Conservation (phyloP, 2,888 invertebrate genomes). For the Meteorus cinctellus region DNA sequence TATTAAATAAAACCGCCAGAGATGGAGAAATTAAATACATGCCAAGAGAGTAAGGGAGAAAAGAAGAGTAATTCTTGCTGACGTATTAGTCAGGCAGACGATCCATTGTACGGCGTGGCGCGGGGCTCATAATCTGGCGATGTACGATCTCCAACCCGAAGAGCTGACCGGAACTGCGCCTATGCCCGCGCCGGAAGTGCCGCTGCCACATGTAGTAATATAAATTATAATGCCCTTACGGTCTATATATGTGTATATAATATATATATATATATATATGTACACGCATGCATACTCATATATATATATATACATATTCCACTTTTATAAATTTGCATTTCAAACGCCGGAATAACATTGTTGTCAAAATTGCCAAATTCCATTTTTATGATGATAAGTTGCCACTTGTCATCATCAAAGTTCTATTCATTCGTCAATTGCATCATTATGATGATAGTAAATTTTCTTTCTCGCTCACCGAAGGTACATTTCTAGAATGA, state of each 20-base stretch:
- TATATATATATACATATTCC: constrained; percentile 45
- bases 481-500: too few relatives aligned
- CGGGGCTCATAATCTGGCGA: constrained; percentile 71
- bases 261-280: constrained; percentile 41
- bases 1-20: background rate
- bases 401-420: constrained; percentile 35
- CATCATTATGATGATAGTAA: background rate
- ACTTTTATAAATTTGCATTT: constrained; percentile 70
- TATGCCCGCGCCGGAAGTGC: constrained; percentile 71
- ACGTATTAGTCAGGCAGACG: constrained; percentile 67
- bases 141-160: constrained; percentile 70
- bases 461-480: too few relatives aligned
- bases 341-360: constrained; percentile 64
- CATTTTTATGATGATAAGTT: constrained; percentile 63
- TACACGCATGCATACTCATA: constrained; percentile 55
- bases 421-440: background rate
- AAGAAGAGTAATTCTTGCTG: constrained; percentile 63
- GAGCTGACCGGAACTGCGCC: constrained; percentile 72
- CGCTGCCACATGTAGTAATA: constrained; percentile 72
- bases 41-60: background rate
- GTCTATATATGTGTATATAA: constrained; percentile 67
- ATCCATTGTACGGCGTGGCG: constrained; percentile 66
- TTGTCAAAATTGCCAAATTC: constrained; percentile 63
- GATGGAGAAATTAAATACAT: background rate
- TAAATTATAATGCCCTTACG: constrained; percentile 73